A percentile compares a stretch with the other conserved stretches of the same genome.
phyloP scores from a whole-genome alignment of 2,888 invertebrate genomes.

The Oxycera nigricornis region DNA sequence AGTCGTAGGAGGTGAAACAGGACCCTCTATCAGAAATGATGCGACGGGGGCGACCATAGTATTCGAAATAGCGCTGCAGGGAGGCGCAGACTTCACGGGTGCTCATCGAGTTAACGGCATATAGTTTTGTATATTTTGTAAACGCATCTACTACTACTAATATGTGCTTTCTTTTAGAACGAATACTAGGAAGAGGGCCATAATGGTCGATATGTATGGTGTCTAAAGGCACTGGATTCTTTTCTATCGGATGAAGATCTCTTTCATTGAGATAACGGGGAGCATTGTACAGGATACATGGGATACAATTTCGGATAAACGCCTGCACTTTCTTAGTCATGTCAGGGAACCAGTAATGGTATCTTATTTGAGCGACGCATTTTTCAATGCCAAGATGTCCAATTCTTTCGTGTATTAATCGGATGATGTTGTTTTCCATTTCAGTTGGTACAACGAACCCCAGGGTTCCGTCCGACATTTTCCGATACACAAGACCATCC shows the following conservation, averaged over 20 bases:
- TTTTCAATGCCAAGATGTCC: too few relatives aligned
- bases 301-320: background rate
- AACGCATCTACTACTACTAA: too few relatives aligned
- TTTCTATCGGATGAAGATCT: background rate
- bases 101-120: background rate
- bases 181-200: background rate
- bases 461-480: too few relatives aligned
- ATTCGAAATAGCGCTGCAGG: too few relatives aligned
- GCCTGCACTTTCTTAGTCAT: background rate
- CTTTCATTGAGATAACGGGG: background rate
- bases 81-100: too few relatives aligned
- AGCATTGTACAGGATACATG: too few relatives aligned
- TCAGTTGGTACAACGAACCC: background rate
- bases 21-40: background rate
- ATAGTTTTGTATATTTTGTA: too few relatives aligned
- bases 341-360: background rate
- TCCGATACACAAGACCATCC: too few relatives aligned
- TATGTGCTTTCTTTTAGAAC: too few relatives aligned
- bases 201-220: background rate
- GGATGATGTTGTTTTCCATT: background rate
- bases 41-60: too few relatives aligned
- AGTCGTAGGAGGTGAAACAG: background rate
- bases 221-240: too few relatives aligned
- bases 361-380: background rate
- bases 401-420: too few relatives aligned